Evolutionary conservation across 37 sponge, comb jelly and placozoan genomes (phyloP).

Genomic region (Dysidea cf. avara): DNA sequence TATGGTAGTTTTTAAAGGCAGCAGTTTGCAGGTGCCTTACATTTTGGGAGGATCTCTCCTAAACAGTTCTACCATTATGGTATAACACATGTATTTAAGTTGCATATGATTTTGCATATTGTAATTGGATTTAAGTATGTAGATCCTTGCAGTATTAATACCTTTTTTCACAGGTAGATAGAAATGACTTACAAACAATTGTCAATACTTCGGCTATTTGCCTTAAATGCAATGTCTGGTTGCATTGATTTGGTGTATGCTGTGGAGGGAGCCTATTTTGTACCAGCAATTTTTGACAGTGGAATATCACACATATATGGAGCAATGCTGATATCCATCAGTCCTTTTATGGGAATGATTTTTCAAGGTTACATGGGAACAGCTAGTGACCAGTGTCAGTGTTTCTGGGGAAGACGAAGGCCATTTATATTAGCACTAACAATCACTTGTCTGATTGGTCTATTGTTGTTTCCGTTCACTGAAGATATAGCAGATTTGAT

Average conservation of each 20-base stretch:
- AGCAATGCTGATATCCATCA: constrained; percentile 20
- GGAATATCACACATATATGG: constrained; percentile 21
- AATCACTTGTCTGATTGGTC: background rate
- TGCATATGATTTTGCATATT: too few species aligned
- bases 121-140: too few species aligned
- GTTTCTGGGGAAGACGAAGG: constrained; percentile 47
- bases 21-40: too few species aligned
- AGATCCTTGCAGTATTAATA: too few species aligned
- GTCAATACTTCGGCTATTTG: constrained; percentile 3
- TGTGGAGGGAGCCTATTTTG: constrained; percentile 24
- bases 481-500: too few species aligned
- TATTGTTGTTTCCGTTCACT: too few species aligned
- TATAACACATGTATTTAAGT: too few species aligned
- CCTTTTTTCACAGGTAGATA: too few species aligned
- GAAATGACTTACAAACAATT: too few species aligned
- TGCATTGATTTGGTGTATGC: constrained; percentile 25
- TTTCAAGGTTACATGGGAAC: constrained; percentile 48
- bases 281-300: constrained; percentile 13
- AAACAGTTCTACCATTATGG: too few species aligned
- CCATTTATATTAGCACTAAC: constrained; percentile 36
- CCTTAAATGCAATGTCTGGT: constrained; percentile 3
- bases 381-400: constrained; percentile 17
- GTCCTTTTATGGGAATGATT: constrained; percentile 44
- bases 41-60: too few species aligned
- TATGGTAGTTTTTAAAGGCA: too few species aligned